These are phyloP conservation scores for Perodicticus potto DNA, from an alignment of 2,797 vertebrate genomes.

Conservation along the genomic window DNA sequence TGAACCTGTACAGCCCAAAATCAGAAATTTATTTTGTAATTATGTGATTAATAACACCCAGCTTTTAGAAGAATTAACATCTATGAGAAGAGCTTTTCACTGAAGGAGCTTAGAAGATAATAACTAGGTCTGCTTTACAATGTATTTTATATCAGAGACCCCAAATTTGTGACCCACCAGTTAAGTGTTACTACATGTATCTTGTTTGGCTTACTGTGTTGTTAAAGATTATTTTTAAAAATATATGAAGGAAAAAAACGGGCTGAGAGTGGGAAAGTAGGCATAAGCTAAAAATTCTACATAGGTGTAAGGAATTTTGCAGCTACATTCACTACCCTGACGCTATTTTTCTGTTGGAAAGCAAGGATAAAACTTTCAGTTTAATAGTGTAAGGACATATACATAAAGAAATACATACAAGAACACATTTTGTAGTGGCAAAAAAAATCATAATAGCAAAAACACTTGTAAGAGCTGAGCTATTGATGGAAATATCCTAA, in stretches of 20 bases:
- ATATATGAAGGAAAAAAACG: too few relatives aligned
- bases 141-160: neutral
- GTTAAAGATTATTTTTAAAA: neutral
- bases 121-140: neutral
- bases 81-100: neutral
- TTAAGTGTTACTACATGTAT: neutral
- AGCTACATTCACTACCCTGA: too few relatives aligned
- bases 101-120: neutral
- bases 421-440: neutral
- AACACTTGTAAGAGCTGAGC: neutral
- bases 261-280: too few relatives aligned
- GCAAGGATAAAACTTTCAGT: too few relatives aligned
- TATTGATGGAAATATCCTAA: neutral
- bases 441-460: neutral
- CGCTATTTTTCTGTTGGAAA: too few relatives aligned
- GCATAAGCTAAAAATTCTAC: too few relatives aligned
- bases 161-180: neutral
- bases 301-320: too few relatives aligned
- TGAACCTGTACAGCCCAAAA: neutral
- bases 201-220: slow-evolving; percentile 22
- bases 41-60: neutral
- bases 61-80: slow-evolving; percentile 5
- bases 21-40: neutral
- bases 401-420: too few relatives aligned
- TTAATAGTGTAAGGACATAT: too few relatives aligned